Evolutionary conservation across 2,888 invertebrate genomes (phyloP), one percentile per base, ranked within the genome.

Genomic region (Caenorhabditis panamensis): DNA sequence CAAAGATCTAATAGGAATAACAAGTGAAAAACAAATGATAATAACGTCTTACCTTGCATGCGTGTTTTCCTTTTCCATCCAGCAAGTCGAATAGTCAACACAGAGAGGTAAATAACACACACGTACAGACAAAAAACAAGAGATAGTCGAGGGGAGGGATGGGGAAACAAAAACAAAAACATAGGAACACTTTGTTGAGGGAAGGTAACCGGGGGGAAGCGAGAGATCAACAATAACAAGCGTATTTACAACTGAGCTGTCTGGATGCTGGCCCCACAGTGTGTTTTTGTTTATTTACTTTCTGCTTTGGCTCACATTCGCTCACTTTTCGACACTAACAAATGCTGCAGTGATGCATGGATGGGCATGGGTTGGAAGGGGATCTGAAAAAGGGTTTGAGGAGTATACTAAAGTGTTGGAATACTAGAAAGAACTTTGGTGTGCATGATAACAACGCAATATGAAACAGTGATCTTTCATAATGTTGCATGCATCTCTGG

Each of bases 231-330:
- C 66, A 66, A 58, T 47, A 73, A 58, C 54, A 64, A 66, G 66
- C 31, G 53, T 59, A 49, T 66, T 44, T 63, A 49, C 63, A 56
- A 41, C 58, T 44, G 41, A 20, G 41, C 37, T 36, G 18, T 58
- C 41, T 49, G 61, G 41, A 61, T 62, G n/a, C 36, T 37, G 18
- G 6, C 47, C 58, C 59, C 54, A 49, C 37, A 58, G 37, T 64
- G 71, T 69, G 37, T 64, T 78, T 69, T n/a, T n/a, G 71, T 78
- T 63, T 69, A 56, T 66, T 62, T 72, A 31, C 58, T 64, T 61
- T 61, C 51, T 28, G 24, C 54, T 13, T n/a, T 8, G 20, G 16
- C 4, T n/a, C 8, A n/a, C 20, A n/a, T 1, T 11, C 18, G 54
- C 26, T 54, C 31, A 37, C 54, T 71, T 26, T 20, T 44, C 41